phyloP scores from a whole-genome alignment of 2,113 vertebrate species.

The Melozone crissalis region DNA sequence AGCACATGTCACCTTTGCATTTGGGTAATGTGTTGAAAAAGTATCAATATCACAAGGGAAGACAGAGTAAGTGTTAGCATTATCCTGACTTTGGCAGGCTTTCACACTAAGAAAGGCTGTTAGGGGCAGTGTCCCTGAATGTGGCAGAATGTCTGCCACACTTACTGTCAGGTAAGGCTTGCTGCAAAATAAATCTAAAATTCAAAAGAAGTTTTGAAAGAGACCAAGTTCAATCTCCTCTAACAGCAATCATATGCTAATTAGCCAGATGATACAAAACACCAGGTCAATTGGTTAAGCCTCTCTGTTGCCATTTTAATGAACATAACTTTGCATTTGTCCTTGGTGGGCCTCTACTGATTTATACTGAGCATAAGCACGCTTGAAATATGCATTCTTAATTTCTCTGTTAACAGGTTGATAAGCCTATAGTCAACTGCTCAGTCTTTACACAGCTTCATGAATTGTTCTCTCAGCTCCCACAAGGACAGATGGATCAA shows the following conservation, averaged over 20 bases:
- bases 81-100: not conserved
- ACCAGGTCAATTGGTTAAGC: not conserved
- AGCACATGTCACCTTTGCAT: not conserved
- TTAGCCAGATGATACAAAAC: not conserved
- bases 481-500: not conserved
- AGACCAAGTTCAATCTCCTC: not conserved
- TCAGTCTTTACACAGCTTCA: not conserved
- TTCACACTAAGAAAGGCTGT: not conserved
- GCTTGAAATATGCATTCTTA: not conserved
- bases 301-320: not conserved
- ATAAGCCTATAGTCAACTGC: not conserved
- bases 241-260: not conserved
- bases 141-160: not conserved
- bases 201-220: not conserved
- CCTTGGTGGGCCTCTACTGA: not conserved
- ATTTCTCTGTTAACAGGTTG: not conserved
- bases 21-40: not conserved
- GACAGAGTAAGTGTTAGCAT: not conserved
- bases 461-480: not conserved
- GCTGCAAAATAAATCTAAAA: not conserved
- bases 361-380: not conserved
- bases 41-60: not conserved
- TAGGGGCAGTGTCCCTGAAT: not conserved
- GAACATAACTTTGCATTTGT: not conserved
- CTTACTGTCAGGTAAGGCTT: not conserved